Conservation (phyloP, 30 jellyfish, hydroid and myxozoan species). For the Phacellophora camtschatica region DNA sequence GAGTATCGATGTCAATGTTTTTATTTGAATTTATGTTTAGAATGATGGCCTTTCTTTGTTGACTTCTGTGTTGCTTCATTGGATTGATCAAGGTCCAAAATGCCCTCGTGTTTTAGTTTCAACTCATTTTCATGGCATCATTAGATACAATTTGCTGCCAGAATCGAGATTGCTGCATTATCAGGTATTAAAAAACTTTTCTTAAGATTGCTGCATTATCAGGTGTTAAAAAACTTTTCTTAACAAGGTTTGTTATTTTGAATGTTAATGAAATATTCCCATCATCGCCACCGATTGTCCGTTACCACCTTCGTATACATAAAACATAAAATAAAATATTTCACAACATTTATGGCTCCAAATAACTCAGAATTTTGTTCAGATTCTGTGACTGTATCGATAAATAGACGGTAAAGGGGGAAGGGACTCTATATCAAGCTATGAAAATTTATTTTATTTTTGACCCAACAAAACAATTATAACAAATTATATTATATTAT, state of each 20-base stretch:
- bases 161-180: slow-evolving; percentile 57
- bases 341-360: too few relatives aligned
- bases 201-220: slow-evolving; percentile 64
- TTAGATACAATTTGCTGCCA: slow-evolving; percentile 45
- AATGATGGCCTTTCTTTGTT: slow-evolving; percentile 92
- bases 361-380: background rate
- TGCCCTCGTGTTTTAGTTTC: slow-evolving; percentile 92
- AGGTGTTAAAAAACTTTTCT: slow-evolving; percentile 50
- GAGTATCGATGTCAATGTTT: background rate
- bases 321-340: too few relatives aligned
- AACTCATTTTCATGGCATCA: slow-evolving; percentile 91
- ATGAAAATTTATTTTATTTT: too few relatives aligned
- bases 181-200: slow-evolving; percentile 60
- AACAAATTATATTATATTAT: too few relatives aligned
- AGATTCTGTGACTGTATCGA: too few relatives aligned
- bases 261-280: too few relatives aligned
- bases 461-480: too few relatives aligned
- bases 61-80: slow-evolving; percentile 66
- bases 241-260: too few relatives aligned
- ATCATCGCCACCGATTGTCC: too few relatives aligned
- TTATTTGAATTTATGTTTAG: slow-evolving; percentile 14
- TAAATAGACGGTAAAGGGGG: too few relatives aligned
- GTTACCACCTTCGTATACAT: too few relatives aligned
- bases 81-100: slow-evolving; percentile 52
- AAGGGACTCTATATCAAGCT: too few relatives aligned